phyloP scores from a whole-genome alignment of 2,113 vertebrate genomes.

The Murina feae region DNA sequence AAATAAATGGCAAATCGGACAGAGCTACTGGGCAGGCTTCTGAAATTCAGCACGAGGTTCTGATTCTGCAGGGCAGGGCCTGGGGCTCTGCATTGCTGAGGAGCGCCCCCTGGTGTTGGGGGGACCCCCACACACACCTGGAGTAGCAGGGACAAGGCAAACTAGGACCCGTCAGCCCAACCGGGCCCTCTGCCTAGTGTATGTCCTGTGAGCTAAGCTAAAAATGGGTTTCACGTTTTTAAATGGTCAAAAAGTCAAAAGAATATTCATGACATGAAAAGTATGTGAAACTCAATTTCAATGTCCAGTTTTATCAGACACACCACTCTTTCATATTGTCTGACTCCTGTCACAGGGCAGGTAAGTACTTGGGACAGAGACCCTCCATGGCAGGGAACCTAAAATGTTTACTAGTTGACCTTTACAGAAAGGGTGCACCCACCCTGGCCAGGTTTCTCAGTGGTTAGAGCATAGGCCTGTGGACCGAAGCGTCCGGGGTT shows the following conservation, averaged over 20 bases:
- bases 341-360: background rate
- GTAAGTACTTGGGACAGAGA: background rate
- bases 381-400: background rate
- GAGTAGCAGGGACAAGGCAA: too few species aligned
- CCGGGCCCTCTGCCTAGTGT: too few species aligned
- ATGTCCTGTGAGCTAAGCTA: background rate
- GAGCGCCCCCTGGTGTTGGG: rapidly evolving
- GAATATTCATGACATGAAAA: background rate
- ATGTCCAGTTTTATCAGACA: background rate
- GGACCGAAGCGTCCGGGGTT: too few species aligned
- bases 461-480: too few species aligned
- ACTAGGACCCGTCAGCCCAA: rapidly evolving
- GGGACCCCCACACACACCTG: too few species aligned
- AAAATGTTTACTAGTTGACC: background rate
- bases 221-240: background rate
- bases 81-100: background rate
- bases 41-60: rapidly evolving
- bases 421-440: background rate
- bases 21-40: background rate
- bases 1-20: rapidly evolving
- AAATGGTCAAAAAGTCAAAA: background rate
- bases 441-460: background rate
- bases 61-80: rapidly evolving
- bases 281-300: background rate
- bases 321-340: background rate